Base-by-base conservation (phyloP, 2,113 vertebrate species). In the Archilochus colubris region DNA sequence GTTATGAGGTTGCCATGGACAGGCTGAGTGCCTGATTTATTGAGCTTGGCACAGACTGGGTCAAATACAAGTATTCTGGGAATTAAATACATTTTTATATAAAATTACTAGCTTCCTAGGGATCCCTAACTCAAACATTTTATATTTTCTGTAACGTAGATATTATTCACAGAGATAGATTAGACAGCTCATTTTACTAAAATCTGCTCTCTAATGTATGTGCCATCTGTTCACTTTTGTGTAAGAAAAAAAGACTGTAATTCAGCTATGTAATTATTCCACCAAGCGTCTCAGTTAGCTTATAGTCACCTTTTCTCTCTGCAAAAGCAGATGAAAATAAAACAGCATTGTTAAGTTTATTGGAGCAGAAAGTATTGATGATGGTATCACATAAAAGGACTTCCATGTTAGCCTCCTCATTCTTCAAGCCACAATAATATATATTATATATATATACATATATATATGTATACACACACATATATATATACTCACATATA, bases 181-280 rank as follows among this genome's bases (percentile, higher is more conserved):
- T 88, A 96, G 51, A 50, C 21, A 68, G 15, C 23, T 83, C 10
- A 54, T 93, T 94, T 95, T 96, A 72, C 33, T 88, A 73, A 95
- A 97, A 89, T 77, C 66, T 86, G n/a, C 14, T 93, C 76, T 93
- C 19, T 88, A 89, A 86, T 66, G 24, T 91, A 64, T 73, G 50
- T 85, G 43, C 67, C 94, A 95, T 90, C 91, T 97, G 91, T 91
- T 95, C 68, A 20, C 51, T 61, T 81, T 64, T 55, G 43, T 61
- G 53, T 55, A 63, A 92, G 36, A 89, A 96, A 75, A 50, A 27
- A 40, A 82, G 67, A 72, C n/a, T 84, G 70, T 84, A 92, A 93
- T 73, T 95, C 46, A 82, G 10, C 36, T 89, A 23, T 77, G 40
- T 89, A 94, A 95, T 95, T 93, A 38, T 59, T 36, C 18, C 44